phyloP scores from a whole-genome alignment of 2,113 vertebrate species.

The Xiphophorus hellerii region DNA sequence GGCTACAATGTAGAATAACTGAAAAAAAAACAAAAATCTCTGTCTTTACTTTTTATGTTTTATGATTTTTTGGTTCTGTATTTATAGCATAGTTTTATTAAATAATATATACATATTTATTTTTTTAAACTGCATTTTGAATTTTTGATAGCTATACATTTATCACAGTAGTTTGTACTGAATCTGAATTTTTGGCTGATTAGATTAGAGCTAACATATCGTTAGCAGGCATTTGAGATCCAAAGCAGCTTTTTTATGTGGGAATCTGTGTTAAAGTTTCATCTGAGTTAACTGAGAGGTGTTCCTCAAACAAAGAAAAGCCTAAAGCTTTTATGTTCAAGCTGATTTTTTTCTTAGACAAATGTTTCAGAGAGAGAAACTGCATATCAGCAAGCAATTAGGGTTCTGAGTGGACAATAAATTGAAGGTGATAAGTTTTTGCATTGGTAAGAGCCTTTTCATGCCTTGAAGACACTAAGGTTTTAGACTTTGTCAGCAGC shows the following conservation, averaged over 20 bases:
- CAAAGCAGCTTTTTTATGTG: neutral
- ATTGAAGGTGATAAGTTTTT: constrained; percentile 20
- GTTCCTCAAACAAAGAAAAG: constrained; percentile 4
- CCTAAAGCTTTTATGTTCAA: neutral
- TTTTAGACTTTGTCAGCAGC: constrained; percentile 15
- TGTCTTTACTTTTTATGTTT: no score
- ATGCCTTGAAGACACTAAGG: constrained; percentile 11
- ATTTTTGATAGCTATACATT: neutral
- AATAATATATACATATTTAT: neutral
- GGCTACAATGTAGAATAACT: neutral
- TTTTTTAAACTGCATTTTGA: neutral
- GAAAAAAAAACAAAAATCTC: neutral
- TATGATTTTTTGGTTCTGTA: neutral
- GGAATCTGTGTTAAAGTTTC: neutral
- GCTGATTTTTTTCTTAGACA: neutral
- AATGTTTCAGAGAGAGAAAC: constrained; percentile 14
- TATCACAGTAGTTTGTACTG: neutral
- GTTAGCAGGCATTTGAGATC: no score
- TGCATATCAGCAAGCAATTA: constrained; percentile 20
- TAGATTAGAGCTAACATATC: neutral
- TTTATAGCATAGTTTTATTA: neutral
- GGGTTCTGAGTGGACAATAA: constrained; percentile 30
- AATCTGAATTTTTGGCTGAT: neutral
- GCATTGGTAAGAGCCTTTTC: constrained; percentile 46
- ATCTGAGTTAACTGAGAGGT: neutral